Base-by-base conservation (phyloP, 2,113 vertebrate genomes). In the Vidua macroura region DNA sequence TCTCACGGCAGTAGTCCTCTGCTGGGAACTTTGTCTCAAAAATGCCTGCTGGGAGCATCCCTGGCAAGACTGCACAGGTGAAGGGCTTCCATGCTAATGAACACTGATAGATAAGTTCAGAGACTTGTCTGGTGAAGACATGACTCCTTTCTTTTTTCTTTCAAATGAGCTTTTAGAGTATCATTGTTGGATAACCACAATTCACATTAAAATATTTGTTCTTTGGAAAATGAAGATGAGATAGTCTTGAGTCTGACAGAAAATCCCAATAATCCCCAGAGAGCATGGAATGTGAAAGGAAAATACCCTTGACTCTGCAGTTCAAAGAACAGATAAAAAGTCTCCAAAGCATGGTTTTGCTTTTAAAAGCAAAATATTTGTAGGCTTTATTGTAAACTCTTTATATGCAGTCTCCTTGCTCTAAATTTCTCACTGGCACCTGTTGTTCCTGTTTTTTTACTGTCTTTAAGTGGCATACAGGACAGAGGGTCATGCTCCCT, bases 291-390 rank as follows among this genome's bases (percentile, higher is more conserved):
- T 0, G 0, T 53, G 66, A 92, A 85, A 69, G 89, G 92, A 77
- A 86, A 95, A 95, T 62, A 78, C 51, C 11, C 0, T 43, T 76
- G 58, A 13, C 77, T 85, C n/a, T 2, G 4, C 43, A 80, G 33
- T 87, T 95, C 66, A 84, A 97, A 95, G 78, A 49, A 11, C 9
- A 85, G 49, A 93, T 27, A 46, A 70, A 83, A 83, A 19, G 7
- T 51, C 58, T 73, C 31, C 15, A 28, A 86, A 53, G n/a, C 25
- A 46, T 28, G 23, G 2, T 11, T n/a, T 90, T 88, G 43, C 44
- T 90, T 77, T 51, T 59, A 37, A 48, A 83, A 68, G 30, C 14
- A 39, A 39, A 39, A 0, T 17, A 31, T 83, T 67, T 55, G 25
- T 35, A 64, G 75, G 18, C n/a, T 83, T 70, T 70, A 69, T 39